Evolutionary conservation across 2,113 vertebrate genomes (phyloP), one percentile per base, ranked within the genome.

Genomic region (Kobus ellipsiprymnus): DNA sequence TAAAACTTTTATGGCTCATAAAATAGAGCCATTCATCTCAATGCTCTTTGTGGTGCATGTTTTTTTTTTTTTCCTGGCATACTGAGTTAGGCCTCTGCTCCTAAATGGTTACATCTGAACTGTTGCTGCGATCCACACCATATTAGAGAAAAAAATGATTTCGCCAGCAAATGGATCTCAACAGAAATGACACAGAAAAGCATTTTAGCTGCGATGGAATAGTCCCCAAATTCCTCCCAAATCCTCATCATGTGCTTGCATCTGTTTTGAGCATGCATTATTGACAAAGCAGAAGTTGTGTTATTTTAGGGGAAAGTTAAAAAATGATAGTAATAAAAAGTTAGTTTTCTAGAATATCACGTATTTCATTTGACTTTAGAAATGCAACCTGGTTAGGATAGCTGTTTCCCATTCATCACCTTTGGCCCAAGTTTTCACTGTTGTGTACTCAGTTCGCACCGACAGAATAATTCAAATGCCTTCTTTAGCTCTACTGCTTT

Each of bases 1-100:
- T 99, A 99, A 99, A 99, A 99, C 99, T 99, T 99, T 99, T 99
- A 99, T 99, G 99, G 99, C 99, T 99, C 99, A 99, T 99, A 99
- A 99, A 99, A 99, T 99, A 99, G 99, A 99, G 99, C 98, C 98
- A 99, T 99, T 99, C 99, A 99, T 99, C 99, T 99, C 99, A 98
- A 98, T 98, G 98, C 98, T 97, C 99, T 99, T 99, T 99, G 98
- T 99, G 98, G 98, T 98, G 98, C 98, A 97, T 98, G 95, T 97
- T 91, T 91, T 78, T 78, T 60, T 44, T 40, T 90, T 93, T 87
- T 82, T 78, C 94, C 98, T 98, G 98, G 98, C 96, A 98, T 93
- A 94, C 95, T 89, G 97, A 98, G 97, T 96, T 98, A 97, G 97
- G 95, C 97, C 97, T 90, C 90, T 94, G 95, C 95, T 96, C 97